Base-by-base conservation (phyloP, 2,113 vertebrate genomes). In the Osmerus mordax region DNA sequence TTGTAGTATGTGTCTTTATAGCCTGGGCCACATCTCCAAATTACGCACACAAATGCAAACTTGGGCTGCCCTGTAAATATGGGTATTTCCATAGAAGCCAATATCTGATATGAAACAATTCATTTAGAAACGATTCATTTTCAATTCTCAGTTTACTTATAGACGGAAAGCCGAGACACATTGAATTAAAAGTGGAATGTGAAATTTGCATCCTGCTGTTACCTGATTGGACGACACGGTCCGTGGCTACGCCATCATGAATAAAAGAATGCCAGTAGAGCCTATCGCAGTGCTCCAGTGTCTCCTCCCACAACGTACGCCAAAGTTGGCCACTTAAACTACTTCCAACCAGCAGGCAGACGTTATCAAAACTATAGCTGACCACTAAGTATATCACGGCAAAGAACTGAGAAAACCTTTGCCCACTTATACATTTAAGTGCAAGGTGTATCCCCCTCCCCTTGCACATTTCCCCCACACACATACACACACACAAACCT, bases 191-290 rank as follows among this genome's bases (percentile, higher is more conserved):
- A 88, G 80, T 84, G 72, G 63, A 86, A 82, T 83, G 84, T 78
- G 81, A 71, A 0, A 70, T 83, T 81, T 70, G 72, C 70, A 72
- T 77, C 60, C 59, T 25, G 64, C 70, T 62, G 60, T 69, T 65
- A 79, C 60, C 77, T 89, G 87, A 94, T 94, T 94, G 94, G 95
- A 89, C 87, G 86, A 29, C n/a, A 1, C 41, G 56, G 82, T 84
- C 86, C 65, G 76, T 83, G 85, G 89, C 77, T 87, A 81, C 91
- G 88, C 92, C 76, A 81, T 87, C 92, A 89, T 87, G 92, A 93
- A 95, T 95, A 94, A 96, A 95, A 94, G 95, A 92, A 89, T 87
- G 89, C 83, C 76, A 64, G 78, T 80, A 36, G 89, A 94, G 91
- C 95, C 95, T 94, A 95, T 95, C 94, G 91, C 87, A 86, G 91